Evolutionary conservation across 2,797 vertebrate genomes (phyloP), one percentile per base, ranked within the genome.

Genomic region (Sebastes wilsoni): DNA sequence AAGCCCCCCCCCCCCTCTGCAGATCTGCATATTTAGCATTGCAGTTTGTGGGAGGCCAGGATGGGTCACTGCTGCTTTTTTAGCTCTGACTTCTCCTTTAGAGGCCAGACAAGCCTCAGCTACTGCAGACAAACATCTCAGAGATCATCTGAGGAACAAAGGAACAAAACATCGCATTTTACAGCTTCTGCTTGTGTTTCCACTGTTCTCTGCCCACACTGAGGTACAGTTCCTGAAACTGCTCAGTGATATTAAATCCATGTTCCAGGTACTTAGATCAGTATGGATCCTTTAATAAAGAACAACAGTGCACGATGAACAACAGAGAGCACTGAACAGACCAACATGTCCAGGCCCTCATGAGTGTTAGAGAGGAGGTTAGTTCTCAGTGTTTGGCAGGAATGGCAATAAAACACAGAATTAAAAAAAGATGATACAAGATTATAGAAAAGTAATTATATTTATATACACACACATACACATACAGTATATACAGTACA

Each of bases 1-100:
- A 55, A 74, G 60, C 28, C 9, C 32, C 32, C 3, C 6, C 27
- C 30, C 30, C 30, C 8, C 32, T 52, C 38, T 25, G 72, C 62
- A 73, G 52, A 79, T 82, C 67, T 81, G 34, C 66, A 66, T 70
- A 61, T 64, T 78, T 76, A 68, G 61, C 25, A 58, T 5, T 34
- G 72, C 69, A 54, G 62, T 68, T 25, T 11, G 27, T 67, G 30
- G 54, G 42, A 65, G 59, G 38, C 56, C 34, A 14, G 22, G 32
- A 20, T 28, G 68, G 76, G 60, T 77, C 52, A 74, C 23, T 14
- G 54, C 11, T 71, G 42, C 61, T 69, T 73, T 77, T 65, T 80
- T 59, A 58, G 49, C n/a, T 52, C 32, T 32, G 42, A 52, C 49
- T 76, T 59, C 28, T 69, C 36, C 18, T 56, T 7, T 7, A 30